These are phyloP conservation scores for Chaenodraco wilsoni DNA, from an alignment of 2,797 vertebrate genomes.

Conservation along the genomic window DNA sequence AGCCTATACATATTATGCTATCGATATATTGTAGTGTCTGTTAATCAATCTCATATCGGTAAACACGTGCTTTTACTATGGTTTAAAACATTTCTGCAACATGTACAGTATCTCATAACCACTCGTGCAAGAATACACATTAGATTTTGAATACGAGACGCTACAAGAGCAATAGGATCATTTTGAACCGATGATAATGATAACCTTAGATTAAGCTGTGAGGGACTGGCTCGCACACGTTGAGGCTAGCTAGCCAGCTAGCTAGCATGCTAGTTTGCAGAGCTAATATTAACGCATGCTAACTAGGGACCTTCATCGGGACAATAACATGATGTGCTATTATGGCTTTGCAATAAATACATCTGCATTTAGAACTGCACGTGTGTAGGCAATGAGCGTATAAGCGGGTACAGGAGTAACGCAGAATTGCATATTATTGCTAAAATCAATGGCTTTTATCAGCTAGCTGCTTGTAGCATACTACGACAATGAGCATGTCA, in stretches of 20 bases:
- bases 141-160: neutral
- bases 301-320: constrained; percentile 41
- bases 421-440: neutral
- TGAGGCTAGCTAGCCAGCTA: constrained; percentile 59
- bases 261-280: constrained; percentile 57
- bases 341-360: neutral
- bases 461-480: constrained; percentile 65
- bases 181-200: neutral
- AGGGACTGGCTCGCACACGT: constrained; percentile 70
- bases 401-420: neutral
- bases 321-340: constrained; percentile 68
- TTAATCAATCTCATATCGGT: constrained; percentile 36
- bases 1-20: neutral
- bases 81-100: constrained; percentile 26
- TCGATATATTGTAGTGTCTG: constrained; percentile 10
- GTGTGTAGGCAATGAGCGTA: neutral
- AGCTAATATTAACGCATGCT: constrained; percentile 63
- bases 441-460: constrained; percentile 34
- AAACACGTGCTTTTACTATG: constrained; percentile 71
- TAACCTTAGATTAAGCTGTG: constrained; percentile 46
- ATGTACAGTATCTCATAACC: neutral
- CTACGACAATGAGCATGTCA: constrained; percentile 81
- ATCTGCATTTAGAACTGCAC: neutral
- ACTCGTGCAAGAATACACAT: no score
- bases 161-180: accelerated